Conservation (phyloP, 2,113 vertebrate species). For the Chamaetylas fuelleborni region DNA sequence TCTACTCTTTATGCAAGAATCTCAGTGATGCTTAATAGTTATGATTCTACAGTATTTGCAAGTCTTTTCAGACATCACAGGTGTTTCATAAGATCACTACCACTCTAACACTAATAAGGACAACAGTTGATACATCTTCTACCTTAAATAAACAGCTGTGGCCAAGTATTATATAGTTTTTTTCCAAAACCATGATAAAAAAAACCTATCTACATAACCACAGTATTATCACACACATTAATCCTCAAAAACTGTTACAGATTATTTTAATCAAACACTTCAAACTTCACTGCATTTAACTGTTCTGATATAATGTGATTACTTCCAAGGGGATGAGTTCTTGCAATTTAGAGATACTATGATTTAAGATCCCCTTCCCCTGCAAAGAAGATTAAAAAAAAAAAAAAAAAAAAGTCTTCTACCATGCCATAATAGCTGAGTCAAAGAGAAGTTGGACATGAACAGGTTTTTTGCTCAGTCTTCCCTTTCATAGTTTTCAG, state of each 20-base stretch:
- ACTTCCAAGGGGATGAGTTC: neutral
- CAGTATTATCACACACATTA: neutral
- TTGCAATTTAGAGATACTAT: neutral
- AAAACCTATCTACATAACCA: neutral
- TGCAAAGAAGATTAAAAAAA: neutral
- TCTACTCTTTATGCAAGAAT: neutral
- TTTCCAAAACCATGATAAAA: neutral
- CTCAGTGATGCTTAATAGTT: neutral
- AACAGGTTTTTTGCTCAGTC: neutral
- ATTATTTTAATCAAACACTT: neutral
- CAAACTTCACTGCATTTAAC: neutral
- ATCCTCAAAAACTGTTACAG: rapidly evolving
- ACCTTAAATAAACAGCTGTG: neutral
- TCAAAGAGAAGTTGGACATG: neutral
- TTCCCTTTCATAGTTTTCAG: neutral
- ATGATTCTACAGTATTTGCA: neutral
- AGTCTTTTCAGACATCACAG: neutral
- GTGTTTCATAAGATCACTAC: neutral
- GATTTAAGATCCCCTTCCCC: neutral
- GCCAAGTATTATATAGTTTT: neutral
- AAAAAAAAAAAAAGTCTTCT: neutral
- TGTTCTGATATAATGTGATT: neutral
- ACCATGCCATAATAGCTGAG: neutral
- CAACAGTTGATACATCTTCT: neutral
- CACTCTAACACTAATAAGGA: neutral